These are phyloP conservation scores for Lepeophtheirus nordmannii DNA, from an alignment of 2,888 invertebrate genomes.

Conservation along the genomic window DNA sequence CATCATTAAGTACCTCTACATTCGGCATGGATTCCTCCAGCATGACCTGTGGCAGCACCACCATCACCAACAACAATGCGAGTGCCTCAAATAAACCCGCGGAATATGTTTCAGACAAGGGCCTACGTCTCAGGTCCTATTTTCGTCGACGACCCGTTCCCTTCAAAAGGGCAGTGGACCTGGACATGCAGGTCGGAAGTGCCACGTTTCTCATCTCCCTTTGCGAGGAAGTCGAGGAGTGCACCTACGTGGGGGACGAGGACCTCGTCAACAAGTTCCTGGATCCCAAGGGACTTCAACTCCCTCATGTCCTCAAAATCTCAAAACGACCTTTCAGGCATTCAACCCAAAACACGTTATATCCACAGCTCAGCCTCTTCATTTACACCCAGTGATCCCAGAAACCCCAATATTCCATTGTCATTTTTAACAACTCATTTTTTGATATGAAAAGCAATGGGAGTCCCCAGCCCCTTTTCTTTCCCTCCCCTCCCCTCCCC, in stretches of 20 bases:
- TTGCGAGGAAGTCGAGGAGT: conserved; percentile 10
- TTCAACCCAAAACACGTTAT: neutral
- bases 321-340: neutral
- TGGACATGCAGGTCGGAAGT: conserved; percentile 10
- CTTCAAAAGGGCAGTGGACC: neutral
- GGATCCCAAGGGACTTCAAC: neutral
- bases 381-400: too few relatives aligned
- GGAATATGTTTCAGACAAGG: conserved; percentile 7
- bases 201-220: conserved; percentile 1
- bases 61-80: too few relatives aligned
- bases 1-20: too few relatives aligned
- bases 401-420: too few relatives aligned
- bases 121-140: conserved; percentile 14
- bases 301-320: neutral
- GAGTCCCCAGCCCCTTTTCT: too few relatives aligned
- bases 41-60: too few relatives aligned
- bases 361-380: too few relatives aligned
- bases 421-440: too few relatives aligned
- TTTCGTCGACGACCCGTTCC: conserved; percentile 18
- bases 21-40: too few relatives aligned
- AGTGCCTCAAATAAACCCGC: neutral
- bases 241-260: conserved; percentile 1
- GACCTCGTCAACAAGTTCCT: conserved; percentile 1
- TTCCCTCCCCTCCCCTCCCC: too few relatives aligned
- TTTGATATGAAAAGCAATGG: too few relatives aligned